Conservation (phyloP, 2,888 invertebrate genomes). For the Dioctria rufipes region DNA sequence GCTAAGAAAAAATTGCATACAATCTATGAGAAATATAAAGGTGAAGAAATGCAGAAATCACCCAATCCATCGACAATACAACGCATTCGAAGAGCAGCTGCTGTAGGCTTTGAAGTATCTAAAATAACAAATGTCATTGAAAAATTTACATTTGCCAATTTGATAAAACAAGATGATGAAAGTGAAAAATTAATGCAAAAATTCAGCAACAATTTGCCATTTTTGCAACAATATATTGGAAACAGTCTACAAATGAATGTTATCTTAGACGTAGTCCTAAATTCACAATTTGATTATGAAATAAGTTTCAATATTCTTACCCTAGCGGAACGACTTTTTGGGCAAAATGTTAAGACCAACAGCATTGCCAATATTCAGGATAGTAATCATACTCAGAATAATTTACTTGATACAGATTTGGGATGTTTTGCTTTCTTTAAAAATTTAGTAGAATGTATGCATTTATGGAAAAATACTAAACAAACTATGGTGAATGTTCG, state of each 20-base stretch:
- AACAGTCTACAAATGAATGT: constrained; percentile 65
- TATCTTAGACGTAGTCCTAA: constrained; percentile 68
- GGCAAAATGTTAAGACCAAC: constrained; percentile 24
- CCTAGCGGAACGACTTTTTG: constrained; percentile 66
- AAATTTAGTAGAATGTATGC: constrained; percentile 55
- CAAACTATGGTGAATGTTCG: neutral
- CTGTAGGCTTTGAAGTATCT: constrained; percentile 75
- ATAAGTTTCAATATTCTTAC: constrained; percentile 67
- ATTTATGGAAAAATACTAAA: constrained; percentile 44
- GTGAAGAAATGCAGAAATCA: constrained; percentile 61
- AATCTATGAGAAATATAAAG: constrained; percentile 67
- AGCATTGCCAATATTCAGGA: neutral
- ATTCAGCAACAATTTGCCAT: constrained; percentile 64
- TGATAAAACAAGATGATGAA: constrained; percentile 63
- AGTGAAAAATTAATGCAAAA: constrained; percentile 64
- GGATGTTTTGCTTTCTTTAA: constrained; percentile 64
- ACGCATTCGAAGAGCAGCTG: constrained; percentile 74
- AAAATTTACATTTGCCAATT: constrained; percentile 72
- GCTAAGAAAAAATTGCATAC: constrained; percentile 66
- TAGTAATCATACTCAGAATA: neutral
- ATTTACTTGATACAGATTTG: constrained; percentile 61
- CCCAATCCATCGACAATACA: constrained; percentile 62
- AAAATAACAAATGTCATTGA: constrained; percentile 77
- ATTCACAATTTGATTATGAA: constrained; percentile 68
- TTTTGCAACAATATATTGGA: constrained; percentile 66